phyloP scores from a whole-genome alignment of 2,113 vertebrate genomes.

The Aramus guarauna region DNA sequence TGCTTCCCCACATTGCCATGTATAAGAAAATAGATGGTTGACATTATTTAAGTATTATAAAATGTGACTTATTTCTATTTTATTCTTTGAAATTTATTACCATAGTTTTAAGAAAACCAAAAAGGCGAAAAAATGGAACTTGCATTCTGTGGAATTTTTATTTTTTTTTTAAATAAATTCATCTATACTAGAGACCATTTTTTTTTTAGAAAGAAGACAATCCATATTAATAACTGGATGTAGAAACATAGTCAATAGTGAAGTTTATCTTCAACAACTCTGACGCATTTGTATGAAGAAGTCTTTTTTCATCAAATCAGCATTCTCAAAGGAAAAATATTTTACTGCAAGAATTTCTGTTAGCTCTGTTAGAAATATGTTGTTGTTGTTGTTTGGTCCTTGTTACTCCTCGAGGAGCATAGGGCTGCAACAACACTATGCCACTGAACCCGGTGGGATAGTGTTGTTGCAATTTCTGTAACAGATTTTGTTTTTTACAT shows the following conservation, averaged over 20 bases:
- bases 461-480: no score
- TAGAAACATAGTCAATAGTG: not conserved
- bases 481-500: no score
- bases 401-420: no score
- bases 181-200: not conserved
- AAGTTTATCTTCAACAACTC: not conserved
- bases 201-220: not conserved
- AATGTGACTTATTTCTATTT: not conserved
- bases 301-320: not conserved
- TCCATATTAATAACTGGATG: not conserved
- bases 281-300: not conserved
- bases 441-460: no score
- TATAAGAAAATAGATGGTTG: not conserved
- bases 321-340: not conserved
- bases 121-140: not conserved
- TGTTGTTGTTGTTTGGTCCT: no score
- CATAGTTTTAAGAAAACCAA: not conserved
- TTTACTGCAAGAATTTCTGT: not conserved
- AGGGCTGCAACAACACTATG: no score
- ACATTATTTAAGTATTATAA: not conserved
- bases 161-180: no score
- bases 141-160: not conserved
- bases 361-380: not conserved
- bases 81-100: not conserved
- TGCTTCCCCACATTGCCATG: not conserved